phyloP scores from a whole-genome alignment of 2,888 invertebrate species.

The Nephrotoma flavescens region DNA sequence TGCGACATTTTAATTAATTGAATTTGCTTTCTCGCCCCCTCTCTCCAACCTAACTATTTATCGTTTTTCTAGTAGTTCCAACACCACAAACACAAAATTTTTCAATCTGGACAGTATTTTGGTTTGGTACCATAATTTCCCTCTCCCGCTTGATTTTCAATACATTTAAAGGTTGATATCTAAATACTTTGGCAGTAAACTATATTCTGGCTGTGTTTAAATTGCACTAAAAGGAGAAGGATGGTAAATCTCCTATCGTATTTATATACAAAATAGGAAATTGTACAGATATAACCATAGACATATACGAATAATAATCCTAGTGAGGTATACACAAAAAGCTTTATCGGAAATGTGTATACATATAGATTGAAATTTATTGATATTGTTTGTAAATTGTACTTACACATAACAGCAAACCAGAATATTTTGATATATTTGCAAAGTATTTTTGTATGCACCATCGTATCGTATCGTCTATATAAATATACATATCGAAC shows the following conservation, averaged over 20 bases:
- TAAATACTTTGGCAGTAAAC: too few relatives aligned
- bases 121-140: too few relatives aligned
- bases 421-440: not conserved
- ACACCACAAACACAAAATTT: too few relatives aligned
- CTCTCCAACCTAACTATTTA: too few relatives aligned
- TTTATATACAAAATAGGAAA: not conserved
- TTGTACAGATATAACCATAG: not conserved
- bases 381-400: not conserved
- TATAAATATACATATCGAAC: not conserved
- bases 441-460: not conserved
- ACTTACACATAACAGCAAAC: not conserved
- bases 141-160: too few relatives aligned
- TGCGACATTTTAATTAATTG: too few relatives aligned
- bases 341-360: not conserved
- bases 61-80: too few relatives aligned
- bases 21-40: too few relatives aligned
- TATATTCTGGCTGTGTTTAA: too few relatives aligned
- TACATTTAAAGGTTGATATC: too few relatives aligned
- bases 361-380: not conserved
- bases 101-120: too few relatives aligned
- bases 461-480: not conserved
- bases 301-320: not conserved
- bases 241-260: not conserved
- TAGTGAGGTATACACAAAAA: not conserved
- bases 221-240: not conserved